Conservation (phyloP, 2,797 vertebrate genomes). For the Rachycentron canadum region DNA sequence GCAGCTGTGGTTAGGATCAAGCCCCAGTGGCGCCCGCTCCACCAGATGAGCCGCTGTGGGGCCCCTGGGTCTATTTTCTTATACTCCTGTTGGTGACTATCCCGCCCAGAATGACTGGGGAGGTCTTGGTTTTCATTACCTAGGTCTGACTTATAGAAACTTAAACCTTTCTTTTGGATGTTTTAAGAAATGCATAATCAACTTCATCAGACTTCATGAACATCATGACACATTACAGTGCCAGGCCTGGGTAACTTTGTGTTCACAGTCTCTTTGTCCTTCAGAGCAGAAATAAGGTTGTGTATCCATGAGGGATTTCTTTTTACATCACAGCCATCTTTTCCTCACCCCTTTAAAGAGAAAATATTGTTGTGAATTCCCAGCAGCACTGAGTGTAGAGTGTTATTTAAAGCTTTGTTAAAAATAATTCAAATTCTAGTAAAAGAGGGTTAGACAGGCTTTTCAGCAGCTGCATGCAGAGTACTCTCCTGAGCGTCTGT, state of each 20-base stretch:
- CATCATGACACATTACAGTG: not conserved
- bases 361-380: constrained; percentile 21
- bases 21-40: no score
- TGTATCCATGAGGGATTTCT: constrained; percentile 19
- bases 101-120: not conserved
- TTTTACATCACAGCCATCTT: constrained; percentile 20
- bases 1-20: no score
- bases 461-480: constrained; percentile 12
- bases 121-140: not conserved
- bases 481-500: constrained; percentile 31
- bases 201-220: not conserved
- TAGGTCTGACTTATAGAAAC: not conserved
- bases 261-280: constrained; percentile 28
- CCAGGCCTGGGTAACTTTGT: not conserved
- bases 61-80: not conserved
- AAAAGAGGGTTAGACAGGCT: constrained; percentile 23
- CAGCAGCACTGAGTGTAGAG: constrained; percentile 2
- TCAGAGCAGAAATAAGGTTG: constrained; percentile 16
- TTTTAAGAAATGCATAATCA: not conserved
- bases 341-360: constrained; percentile 1
- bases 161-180: not conserved
- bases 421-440: constrained; percentile 13
- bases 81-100: not conserved
- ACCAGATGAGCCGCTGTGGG: no score
- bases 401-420: constrained; percentile 55